Base-by-base conservation (phyloP, 2,888 invertebrate species). In the Poecilobothrus nobilitatus region DNA sequence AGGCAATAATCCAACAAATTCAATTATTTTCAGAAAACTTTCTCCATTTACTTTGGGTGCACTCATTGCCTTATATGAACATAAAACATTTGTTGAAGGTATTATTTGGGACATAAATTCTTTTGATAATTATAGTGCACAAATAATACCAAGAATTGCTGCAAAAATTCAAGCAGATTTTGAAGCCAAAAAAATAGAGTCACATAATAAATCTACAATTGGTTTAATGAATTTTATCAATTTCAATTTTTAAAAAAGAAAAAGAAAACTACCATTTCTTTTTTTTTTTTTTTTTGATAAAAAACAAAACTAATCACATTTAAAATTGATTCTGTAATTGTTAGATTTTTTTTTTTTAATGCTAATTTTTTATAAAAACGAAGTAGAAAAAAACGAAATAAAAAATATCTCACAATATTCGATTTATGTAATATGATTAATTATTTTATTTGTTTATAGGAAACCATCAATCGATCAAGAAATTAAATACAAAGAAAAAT, bases 121-220 rank as follows among this genome's bases (percentile, higher is more conserved):
- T 0, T 99, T 92, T 82, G 99, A 99, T 84, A 99, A 99, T 79
- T 99, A 98, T 97, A 99, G 99, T 53, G 99, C 99, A 67, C 99
- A 99, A 82, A 86, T 99, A 74, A 99, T 99, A 68, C 99, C 99
- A 81, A 96, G 97, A 80, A 83, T 99, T 75, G 99, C 99, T 1
- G 98, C 98, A 83, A 93, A 91, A n/a, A 98, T 99, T 74, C 96
- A 98, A 79, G 94, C 96, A 0, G 98, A 99, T 80, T 83, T 99
- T 65, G 85, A 87, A 76, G 83, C 83, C 27, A 85, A 83, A 63
- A 86, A 88, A 0, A 87, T 92, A 41, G 71, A 76, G 18, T 87
- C 87, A 63, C 99, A 99, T 80, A 99, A 99, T 81, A 86, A 87
- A 33, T 99, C 98, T 34, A 99, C 99, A 66, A 99, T 98, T 82